Evolutionary conservation across 2,797 vertebrate genomes (phyloP).

Genomic region (Echiichthys vipera): DNA sequence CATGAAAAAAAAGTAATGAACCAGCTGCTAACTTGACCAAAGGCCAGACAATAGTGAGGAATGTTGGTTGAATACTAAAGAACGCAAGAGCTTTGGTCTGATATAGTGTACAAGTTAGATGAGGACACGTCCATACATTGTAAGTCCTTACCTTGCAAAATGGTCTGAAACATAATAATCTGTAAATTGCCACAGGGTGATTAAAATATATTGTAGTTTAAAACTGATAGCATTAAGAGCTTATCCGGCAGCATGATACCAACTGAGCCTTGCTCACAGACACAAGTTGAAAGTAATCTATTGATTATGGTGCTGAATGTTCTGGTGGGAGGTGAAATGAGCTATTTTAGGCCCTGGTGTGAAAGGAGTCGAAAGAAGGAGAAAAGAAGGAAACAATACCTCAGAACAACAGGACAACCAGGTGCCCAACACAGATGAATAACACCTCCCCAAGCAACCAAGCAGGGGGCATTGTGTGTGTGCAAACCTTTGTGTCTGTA

Average conservation of each 20-base stretch:
- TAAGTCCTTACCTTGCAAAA: background rate
- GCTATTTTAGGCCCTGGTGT: conserved; percentile 72
- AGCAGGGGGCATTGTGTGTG: conserved; percentile 18
- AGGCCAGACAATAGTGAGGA: conserved; percentile 14
- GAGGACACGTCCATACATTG: background rate
- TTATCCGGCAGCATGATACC: conserved; percentile 21
- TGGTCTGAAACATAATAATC: background rate
- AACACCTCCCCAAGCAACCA: conserved; percentile 51
- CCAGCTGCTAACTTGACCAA: conserved; percentile 38
- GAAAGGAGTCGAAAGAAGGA: conserved; percentile 54
- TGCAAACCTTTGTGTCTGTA: background rate
- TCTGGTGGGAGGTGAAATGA: conserved; percentile 71
- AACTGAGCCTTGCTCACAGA: conserved; percentile 37
- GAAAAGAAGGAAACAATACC: conserved; percentile 66
- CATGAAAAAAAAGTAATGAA: conserved; percentile 56
- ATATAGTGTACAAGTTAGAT: background rate
- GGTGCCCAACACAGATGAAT: conserved; percentile 48
- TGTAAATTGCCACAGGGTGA: conserved; percentile 3
- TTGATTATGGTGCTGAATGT: conserved; percentile 73
- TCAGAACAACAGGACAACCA: conserved; percentile 65
- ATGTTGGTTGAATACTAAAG: conserved; percentile 29
- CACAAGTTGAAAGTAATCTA: conserved; percentile 70
- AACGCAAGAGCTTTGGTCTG: background rate
- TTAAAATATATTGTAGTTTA: conserved; percentile 10
- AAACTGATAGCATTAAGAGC: conserved; percentile 8